Evolutionary conservation across 1,140 invertebrate species (phyloP).

Genomic region (Apis laboriosa): DNA sequence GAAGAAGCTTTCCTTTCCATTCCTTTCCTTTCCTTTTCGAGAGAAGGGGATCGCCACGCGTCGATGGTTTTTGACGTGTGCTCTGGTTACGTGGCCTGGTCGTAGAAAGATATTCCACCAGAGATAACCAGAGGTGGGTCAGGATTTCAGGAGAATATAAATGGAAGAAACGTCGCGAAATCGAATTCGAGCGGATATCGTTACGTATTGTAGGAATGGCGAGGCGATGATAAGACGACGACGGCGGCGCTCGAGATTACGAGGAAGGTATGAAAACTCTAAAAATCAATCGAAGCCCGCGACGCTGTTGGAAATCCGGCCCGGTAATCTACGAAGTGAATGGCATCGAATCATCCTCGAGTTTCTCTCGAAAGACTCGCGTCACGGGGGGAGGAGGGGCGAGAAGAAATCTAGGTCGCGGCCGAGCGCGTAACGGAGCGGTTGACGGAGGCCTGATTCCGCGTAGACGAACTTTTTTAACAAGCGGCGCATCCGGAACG

Average conservation of each 20-base stretch:
- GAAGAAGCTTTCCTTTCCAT: background rate
- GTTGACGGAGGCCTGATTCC: slow-evolving; percentile 57
- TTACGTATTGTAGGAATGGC: slow-evolving; percentile 2
- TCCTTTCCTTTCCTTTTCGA: too few relatives aligned
- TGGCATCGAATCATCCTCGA: background rate
- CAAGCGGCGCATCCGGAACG: slow-evolving; percentile 68
- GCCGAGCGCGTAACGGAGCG: slow-evolving; percentile 40
- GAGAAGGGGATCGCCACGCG: slow-evolving; percentile 6
- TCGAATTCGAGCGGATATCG: slow-evolving; percentile 22
- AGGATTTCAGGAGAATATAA: slow-evolving; percentile 18
- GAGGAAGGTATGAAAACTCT: background rate
- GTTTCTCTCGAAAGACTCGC: background rate
- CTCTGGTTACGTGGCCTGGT: background rate
- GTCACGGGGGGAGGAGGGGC: background rate
- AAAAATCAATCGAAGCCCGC: background rate
- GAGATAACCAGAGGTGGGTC: background rate
- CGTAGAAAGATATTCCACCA: background rate
- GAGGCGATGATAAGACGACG: slow-evolving; percentile 2
- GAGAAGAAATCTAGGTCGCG: background rate
- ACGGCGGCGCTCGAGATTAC: background rate
- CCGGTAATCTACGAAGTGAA: too few relatives aligned
- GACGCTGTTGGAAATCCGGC: background rate
- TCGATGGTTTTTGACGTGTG: background rate
- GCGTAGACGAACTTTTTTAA: slow-evolving; percentile 67
- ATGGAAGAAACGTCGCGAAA: background rate